Evolutionary conservation across 2,888 invertebrate species (phyloP), one percentile per base, ranked within the genome.

Genomic region (Drosophila nigricruria): DNA sequence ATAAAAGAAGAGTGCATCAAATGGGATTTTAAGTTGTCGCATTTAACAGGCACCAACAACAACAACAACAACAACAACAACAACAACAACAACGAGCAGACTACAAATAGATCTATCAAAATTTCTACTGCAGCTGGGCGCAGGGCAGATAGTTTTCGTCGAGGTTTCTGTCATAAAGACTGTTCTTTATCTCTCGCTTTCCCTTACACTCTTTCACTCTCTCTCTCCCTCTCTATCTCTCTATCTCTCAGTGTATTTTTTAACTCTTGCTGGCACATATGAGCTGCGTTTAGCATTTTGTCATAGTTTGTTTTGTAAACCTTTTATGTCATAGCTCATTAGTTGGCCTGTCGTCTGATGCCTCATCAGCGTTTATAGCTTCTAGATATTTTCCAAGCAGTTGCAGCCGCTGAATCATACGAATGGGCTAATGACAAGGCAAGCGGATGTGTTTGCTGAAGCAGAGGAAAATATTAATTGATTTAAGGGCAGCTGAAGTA

Each of bases 1-100:
- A 88, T 85, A 89, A 88, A 90, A 82, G 81, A 84, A 77, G 86
- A 89, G 81, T 90, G 89, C 82, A 88, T 90, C 88, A 88, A 89
- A 90, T 90, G 90, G 90, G 90, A 90, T 83, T 90, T 90, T 81
- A 89, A 90, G 88, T 88, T 89, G 90, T 88, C 78, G 81, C 90
- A 88, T 89, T 89, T 85, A 89, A 79, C 82, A 89, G 87, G 82
- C 88, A 72, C 5, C 54, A 53, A 14, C 62, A 62, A n/a, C 61
- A 62, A 12, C 50, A 62, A 18, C 49, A 62, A 30, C 56, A 53
- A 23, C 25, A 60, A 14, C 36, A 54, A 14, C 47, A 57, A 45
- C 36, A 49, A 38, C 53, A 70, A 54, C 42, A 38, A 43, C 62
- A 57, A 42, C 74, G 61, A 75, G 77, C 60, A 52, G 70, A 76